A percentile compares a stretch with the other conserved stretches of the same genome.
Conservation (phyloP, 2,888 invertebrate genomes). For the Mimas tiliae region DNA sequence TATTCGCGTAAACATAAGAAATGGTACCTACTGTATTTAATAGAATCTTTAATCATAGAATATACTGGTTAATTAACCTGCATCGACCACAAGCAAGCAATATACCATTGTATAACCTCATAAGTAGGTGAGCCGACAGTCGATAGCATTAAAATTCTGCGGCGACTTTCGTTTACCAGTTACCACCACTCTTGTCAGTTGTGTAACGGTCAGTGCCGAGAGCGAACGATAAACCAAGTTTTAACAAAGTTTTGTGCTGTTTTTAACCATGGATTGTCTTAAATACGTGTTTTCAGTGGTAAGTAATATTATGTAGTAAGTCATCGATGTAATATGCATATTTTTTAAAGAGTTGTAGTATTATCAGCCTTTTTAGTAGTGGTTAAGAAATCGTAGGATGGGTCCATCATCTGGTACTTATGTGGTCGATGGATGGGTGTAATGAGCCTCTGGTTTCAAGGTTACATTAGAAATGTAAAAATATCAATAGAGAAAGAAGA, state of each 20-base stretch:
- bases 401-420: too few species aligned
- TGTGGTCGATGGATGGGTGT: too few species aligned
- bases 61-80: constrained; percentile 5
- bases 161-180: constrained; percentile 44
- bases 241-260: neutral
- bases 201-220: constrained; percentile 25
- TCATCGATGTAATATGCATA: too few species aligned
- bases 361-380: too few species aligned
- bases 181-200: constrained; percentile 42
- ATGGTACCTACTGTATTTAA: too few species aligned
- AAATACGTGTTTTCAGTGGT: constrained; percentile 39
- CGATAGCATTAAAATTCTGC: constrained; percentile 62
- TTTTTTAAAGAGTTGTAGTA: too few species aligned
- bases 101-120: constrained; percentile 24
- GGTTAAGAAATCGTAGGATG: too few species aligned
- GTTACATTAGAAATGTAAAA: too few species aligned
- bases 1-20: too few species aligned
- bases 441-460: too few species aligned
- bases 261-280: constrained; percentile 41
- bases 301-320: constrained; percentile 1
- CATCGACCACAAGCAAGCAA: neutral
- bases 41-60: too few species aligned
- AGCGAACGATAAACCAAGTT: constrained; percentile 31
- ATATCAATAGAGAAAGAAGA: too few species aligned
- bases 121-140: constrained; percentile 45